A percentile compares a stretch with the other conserved stretches of the same genome.
These are phyloP conservation scores for Julus scandinavius DNA, from an alignment of 2,888 invertebrate species.

Conservation along the genomic window DNA sequence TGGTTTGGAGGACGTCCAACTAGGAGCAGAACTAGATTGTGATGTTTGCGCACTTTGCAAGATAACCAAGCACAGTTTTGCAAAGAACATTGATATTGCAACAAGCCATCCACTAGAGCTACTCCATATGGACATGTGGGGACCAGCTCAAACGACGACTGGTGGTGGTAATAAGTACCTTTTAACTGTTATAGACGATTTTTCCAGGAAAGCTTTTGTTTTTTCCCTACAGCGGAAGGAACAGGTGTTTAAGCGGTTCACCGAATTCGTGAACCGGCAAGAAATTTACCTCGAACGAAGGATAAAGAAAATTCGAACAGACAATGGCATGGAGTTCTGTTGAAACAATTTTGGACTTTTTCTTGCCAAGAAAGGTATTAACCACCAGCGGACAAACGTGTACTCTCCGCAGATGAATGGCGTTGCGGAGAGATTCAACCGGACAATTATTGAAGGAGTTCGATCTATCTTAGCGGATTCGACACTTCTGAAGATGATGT, in stretches of 20 bases:
- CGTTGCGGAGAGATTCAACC: not conserved
- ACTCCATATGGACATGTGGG: not conserved
- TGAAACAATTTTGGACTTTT: not conserved
- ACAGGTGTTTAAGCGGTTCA: not conserved
- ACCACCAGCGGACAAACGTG: not conserved
- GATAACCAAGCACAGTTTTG: too few species aligned
- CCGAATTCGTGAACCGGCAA: not conserved
- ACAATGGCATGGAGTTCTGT: not conserved
- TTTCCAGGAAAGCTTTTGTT: not conserved
- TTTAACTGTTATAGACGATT: not conserved
- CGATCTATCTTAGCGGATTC: not conserved
- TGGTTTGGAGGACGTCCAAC: too few species aligned
- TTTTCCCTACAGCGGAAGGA: not conserved
- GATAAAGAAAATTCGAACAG: not conserved
- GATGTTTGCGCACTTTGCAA: too few species aligned
- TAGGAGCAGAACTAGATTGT: too few species aligned
- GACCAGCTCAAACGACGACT: not conserved
- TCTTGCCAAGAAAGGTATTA: not conserved
- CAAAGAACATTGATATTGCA: not conserved
- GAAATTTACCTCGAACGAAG: not conserved
- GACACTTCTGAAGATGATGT: not conserved
- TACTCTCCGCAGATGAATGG: not conserved
- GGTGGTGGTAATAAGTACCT: not conserved
- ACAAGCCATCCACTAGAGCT: not conserved
- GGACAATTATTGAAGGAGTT: not conserved